Evolutionary conservation across 2,888 invertebrate species (phyloP), one percentile per base, ranked within the genome.

Genomic region (Drosophila flavopinicola): DNA sequence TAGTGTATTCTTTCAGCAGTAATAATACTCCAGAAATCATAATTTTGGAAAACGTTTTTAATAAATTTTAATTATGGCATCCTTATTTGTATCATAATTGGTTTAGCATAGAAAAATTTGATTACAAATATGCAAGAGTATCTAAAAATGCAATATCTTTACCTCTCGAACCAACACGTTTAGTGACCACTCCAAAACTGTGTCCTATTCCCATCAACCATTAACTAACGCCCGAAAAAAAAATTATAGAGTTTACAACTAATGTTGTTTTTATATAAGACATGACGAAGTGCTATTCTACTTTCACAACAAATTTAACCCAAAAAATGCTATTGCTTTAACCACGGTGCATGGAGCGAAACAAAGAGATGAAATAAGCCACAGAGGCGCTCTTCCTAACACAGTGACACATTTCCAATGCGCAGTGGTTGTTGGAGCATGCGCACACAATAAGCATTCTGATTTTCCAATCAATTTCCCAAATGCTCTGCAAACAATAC

Each of bases 321-420:
- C 6, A 6, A 41, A 42, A 60, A 37, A 13, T 49, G 23, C 11
- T 13, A 11, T 17, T 2, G n/a, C 1, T 47, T 52, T 3, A 45
- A 75, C 83, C 79, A 80, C 80, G 51, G 79, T 80, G 65, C 69
- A 47, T 53, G 64, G 45, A 61, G 63, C 64, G 15, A 49, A 67
- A 41, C 64, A 74, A 58, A 48, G 72, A 53, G 68, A 70, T 44
- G 39, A 35, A 78, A 66, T 37, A 48, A 47, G 48, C 48, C 30
- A 37, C 38, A 39, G 44, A 23, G 42, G 48, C 48, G 68, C 58
- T 72, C 75, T 74, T 60, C 57, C 54, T 69, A 85, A 58, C 83
- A 80, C 76, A 80, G 76, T 80, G 85, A 80, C 79, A 85, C 65
- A 82, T 76, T 82, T 82, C 85, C 85, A 75, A 65, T 63, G 85